Conservation (phyloP, 1,140 invertebrate species). For the Calliopsis andreniformis region DNA sequence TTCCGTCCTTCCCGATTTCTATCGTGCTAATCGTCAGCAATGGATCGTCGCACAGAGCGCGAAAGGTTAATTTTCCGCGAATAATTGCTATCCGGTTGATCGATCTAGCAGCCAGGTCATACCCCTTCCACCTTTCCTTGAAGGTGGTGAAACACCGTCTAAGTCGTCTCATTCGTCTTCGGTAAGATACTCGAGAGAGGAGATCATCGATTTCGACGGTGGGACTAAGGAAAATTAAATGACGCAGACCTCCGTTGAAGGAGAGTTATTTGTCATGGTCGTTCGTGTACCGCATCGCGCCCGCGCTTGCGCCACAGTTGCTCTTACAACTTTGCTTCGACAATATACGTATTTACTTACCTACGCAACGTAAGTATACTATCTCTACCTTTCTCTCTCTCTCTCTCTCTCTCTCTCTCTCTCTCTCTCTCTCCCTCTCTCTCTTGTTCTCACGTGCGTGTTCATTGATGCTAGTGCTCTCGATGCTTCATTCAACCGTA, state of each 20-base stretch:
- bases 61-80: slow-evolving; percentile 77
- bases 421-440: slow-evolving; percentile 42
- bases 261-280: slow-evolving; percentile 80
- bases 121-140: slow-evolving; percentile 34
- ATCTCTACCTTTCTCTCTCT: too few relatives aligned
- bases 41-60: slow-evolving; percentile 63
- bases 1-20: slow-evolving; percentile 16
- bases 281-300: slow-evolving; percentile 57
- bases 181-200: slow-evolving; percentile 77
- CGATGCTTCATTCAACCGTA: slow-evolving; percentile 67
- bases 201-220: slow-evolving; percentile 80
- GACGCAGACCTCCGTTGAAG: slow-evolving; percentile 79
- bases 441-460: slow-evolving; percentile 50
- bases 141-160: slow-evolving; percentile 77
- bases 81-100: slow-evolving; percentile 79
- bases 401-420: too few relatives aligned
- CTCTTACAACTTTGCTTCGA: slow-evolving; percentile 16
- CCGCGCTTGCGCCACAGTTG: slow-evolving; percentile 18
- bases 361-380: too few relatives aligned
- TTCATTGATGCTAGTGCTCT: slow-evolving; percentile 37
- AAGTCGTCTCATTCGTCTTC: slow-evolving; percentile 80
- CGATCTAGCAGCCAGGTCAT: slow-evolving; percentile 65
- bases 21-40: slow-evolving; percentile 60
- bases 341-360: too few relatives aligned
- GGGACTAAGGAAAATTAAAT: slow-evolving; percentile 81